Conservation (phyloP, 2,113 vertebrate genomes). For the Cranoglanis bouderius region DNA sequence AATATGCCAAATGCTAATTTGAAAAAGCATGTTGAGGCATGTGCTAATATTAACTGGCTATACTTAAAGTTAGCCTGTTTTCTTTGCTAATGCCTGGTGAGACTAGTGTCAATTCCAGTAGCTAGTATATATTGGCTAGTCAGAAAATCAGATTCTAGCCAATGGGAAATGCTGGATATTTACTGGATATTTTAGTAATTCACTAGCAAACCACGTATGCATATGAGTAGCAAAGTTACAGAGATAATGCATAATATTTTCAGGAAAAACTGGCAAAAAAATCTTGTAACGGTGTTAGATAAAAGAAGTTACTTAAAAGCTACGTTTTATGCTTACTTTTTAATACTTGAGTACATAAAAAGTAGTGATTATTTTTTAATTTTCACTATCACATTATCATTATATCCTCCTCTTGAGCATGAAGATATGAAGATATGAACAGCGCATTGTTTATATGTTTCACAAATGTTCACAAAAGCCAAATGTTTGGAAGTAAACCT, state of each 20-base stretch:
- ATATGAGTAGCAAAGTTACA: background rate
- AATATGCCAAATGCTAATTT: background rate
- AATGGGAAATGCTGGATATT: background rate
- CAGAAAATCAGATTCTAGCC: background rate
- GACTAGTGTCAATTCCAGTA: background rate
- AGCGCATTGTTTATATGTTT: background rate
- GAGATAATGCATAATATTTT: background rate
- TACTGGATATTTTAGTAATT: background rate
- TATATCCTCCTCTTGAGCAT: background rate
- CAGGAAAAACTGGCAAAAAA: background rate
- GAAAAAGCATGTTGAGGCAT: too few species aligned
- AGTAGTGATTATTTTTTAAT: background rate
- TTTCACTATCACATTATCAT: background rate
- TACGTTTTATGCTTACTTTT: too few species aligned
- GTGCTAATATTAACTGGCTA: background rate
- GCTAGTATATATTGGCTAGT: too few species aligned
- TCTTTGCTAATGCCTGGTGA: background rate
- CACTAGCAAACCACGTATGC: background rate
- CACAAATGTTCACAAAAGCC: background rate
- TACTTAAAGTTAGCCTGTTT: background rate
- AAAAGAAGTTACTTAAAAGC: too few species aligned
- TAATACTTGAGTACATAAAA: too few species aligned
- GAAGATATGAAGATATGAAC: background rate
- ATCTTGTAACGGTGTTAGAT: background rate
- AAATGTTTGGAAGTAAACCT: background rate